Conservation (phyloP, 2,888 invertebrate species). For the Lycocerus yunnanus region DNA sequence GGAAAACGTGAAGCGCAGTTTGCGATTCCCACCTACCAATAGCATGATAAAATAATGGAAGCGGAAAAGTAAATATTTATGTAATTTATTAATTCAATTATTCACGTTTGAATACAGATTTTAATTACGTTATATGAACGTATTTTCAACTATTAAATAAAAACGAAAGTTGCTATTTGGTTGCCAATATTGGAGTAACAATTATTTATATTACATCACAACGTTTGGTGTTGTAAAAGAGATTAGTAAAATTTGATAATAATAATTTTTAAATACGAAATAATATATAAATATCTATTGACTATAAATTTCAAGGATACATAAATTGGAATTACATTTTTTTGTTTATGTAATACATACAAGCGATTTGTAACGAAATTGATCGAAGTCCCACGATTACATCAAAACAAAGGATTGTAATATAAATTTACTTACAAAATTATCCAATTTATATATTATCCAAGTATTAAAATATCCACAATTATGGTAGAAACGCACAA, state of each 20-base stretch:
- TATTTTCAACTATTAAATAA: neutral
- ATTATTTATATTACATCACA: neutral
- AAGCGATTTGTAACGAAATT: conserved; percentile 1
- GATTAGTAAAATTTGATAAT: neutral
- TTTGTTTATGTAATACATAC: neutral
- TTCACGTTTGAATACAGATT: neutral
- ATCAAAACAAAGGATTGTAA: conserved; percentile 24
- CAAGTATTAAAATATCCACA: neutral
- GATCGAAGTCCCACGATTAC: conserved; percentile 9
- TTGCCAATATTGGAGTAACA: neutral
- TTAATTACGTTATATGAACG: neutral
- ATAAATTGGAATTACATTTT: neutral
- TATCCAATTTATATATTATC: neutral
- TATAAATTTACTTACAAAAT: neutral
- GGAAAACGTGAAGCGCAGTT: neutral
- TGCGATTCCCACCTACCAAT: neutral
- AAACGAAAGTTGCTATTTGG: neutral
- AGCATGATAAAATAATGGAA: neutral
- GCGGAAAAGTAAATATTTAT: neutral
- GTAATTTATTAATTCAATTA: neutral
- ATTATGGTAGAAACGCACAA: neutral
- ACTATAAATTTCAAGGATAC: neutral
- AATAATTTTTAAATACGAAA: neutral
- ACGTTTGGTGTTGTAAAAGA: too few species aligned
- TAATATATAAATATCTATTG: neutral